A percentile compares a stretch with the other conserved stretches of the same genome.
Conservation (phyloP, 2,888 invertebrate genomes). For the Argyra leucocephala region DNA sequence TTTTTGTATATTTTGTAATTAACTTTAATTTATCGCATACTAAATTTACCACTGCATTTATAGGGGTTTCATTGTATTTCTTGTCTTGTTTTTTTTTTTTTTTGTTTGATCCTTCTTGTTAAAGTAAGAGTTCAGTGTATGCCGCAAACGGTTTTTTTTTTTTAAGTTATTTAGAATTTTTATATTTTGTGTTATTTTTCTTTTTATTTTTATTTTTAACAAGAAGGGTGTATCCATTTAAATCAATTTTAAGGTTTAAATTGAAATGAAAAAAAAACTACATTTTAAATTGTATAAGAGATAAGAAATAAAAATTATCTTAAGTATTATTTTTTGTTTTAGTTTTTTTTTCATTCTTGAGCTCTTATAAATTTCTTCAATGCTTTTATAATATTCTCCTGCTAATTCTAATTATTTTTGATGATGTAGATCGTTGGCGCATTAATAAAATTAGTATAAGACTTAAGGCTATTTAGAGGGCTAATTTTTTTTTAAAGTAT, state of each 20-base stretch:
- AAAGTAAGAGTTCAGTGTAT: not conserved
- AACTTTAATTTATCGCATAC: slow-evolving; percentile 6
- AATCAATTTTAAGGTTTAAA: not conserved
- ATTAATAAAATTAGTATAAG: too few relatives aligned
- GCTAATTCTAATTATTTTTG: too few relatives aligned
- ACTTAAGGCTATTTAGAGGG: too few relatives aligned
- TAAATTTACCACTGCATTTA: slow-evolving; percentile 6
- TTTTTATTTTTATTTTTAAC: not conserved
- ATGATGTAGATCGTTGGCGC: too few relatives aligned
- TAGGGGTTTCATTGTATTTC: not conserved
- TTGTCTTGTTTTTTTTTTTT: not conserved
- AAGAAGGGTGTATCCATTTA: slow-evolving; percentile 6
- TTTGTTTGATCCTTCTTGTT: too few relatives aligned
- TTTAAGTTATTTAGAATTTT: not conserved
- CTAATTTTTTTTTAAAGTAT: too few relatives aligned
- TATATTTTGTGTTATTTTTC: too few relatives aligned
- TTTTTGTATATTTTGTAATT: not conserved
- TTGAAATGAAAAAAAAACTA: not conserved
- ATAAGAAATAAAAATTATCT: not conserved
- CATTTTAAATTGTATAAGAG: not conserved
- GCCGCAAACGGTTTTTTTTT: not conserved
- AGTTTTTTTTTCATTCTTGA: not conserved
- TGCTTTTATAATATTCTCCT: too few relatives aligned
- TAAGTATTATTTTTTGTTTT: not conserved
- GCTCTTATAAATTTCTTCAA: not conserved